Percentiles rank a stretch among this genome's conserved stretches.
Conservation (phyloP, 2,797 vertebrate species). For the Delichon dasypus region DNA sequence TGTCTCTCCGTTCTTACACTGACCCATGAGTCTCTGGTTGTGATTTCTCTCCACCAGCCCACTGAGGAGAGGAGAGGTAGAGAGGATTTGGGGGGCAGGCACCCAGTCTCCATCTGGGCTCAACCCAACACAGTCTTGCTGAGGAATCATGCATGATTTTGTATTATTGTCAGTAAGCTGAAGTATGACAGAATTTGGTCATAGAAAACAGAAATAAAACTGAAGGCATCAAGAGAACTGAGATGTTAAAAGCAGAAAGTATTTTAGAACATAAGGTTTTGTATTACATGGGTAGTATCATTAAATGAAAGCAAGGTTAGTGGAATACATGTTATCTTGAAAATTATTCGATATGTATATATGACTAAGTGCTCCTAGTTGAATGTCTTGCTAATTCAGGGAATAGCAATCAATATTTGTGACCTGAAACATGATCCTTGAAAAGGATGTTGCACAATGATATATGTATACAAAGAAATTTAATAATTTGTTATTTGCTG, state of each 20-base stretch:
- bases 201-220: neutral
- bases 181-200: neutral
- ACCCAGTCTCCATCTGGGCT: neutral
- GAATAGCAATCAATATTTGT: neutral
- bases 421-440: neutral
- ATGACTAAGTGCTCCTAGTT: neutral
- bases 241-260: neutral
- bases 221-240: neutral
- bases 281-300: neutral
- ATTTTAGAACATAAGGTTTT: neutral
- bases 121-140: neutral
- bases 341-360: neutral
- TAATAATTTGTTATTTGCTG: neutral
- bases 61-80: neutral
- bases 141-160: neutral
- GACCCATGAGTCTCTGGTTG: neutral
- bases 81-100: neutral
- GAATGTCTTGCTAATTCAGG: neutral
- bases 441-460: neutral
- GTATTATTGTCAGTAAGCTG: neutral
- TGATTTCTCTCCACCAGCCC: neutral
- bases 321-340: neutral
- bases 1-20: neutral
- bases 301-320: neutral
- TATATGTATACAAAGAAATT: neutral